phyloP scores from a whole-genome alignment of 2,797 vertebrate species.

The Sebastes nivosus region DNA sequence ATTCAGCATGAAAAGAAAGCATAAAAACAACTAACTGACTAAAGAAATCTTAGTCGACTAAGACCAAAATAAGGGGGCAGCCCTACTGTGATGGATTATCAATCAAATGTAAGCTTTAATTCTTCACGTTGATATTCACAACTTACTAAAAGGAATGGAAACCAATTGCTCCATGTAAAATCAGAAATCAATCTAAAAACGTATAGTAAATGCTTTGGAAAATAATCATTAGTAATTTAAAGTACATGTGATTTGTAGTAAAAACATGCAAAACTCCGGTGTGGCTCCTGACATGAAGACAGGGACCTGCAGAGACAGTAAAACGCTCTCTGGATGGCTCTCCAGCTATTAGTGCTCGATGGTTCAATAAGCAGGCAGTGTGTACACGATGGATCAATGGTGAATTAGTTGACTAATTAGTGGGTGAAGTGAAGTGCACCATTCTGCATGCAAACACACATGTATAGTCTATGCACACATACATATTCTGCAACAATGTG shows the following conservation, averaged over 20 bases:
- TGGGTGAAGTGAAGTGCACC: conserved; percentile 39
- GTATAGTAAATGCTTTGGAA: conserved; percentile 3
- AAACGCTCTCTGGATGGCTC: conserved; percentile 34
- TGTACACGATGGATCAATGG: not conserved
- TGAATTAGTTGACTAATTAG: conserved; percentile 51
- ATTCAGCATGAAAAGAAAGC: no score
- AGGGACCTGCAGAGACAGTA: conserved; percentile 23
- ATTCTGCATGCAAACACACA: conserved; percentile 34
- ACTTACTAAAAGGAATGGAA: not conserved
- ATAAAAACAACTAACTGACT: no score
- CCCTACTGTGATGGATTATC: not conserved
- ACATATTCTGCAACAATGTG: not conserved
- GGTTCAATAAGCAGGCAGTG: conserved; percentile 69
- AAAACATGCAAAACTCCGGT: not conserved
- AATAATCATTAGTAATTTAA: not conserved
- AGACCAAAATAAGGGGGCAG: no score
- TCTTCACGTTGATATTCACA: not conserved
- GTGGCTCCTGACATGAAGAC: conserved; percentile 10
- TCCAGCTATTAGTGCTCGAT: conserved; percentile 45
- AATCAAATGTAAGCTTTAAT: not conserved
- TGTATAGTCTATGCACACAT: not conserved
- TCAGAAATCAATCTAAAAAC: conserved; percentile 3
- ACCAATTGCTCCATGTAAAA: not conserved
- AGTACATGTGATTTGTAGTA: not conserved
- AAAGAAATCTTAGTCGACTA: no score